Conservation (phyloP, 2,888 invertebrate species). For the Mimachlamys varia region DNA sequence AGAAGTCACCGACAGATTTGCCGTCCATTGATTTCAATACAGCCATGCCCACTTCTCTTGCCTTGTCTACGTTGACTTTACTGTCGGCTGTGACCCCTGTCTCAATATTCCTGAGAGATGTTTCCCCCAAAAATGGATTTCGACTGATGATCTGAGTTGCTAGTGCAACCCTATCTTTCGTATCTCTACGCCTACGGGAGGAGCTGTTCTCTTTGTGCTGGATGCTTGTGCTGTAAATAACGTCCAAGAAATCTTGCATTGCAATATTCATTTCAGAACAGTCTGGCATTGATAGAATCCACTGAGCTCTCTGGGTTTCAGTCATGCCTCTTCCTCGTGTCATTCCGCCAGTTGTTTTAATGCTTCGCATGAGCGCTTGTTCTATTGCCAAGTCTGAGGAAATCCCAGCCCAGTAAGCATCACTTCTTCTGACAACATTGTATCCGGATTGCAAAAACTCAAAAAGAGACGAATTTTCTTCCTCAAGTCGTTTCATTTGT, state of each 20-base stretch:
- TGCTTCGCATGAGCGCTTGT: slow-evolving; percentile 60
- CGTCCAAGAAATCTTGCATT: slow-evolving; percentile 43
- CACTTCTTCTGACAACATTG: slow-evolving; percentile 42
- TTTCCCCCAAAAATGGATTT: slow-evolving; percentile 13
- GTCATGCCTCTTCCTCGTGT: slow-evolving; percentile 60
- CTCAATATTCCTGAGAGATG: slow-evolving; percentile 41
- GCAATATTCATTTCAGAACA: slow-evolving; percentile 45
- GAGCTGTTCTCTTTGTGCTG: slow-evolving; percentile 8
- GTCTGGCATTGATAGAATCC: slow-evolving; percentile 46
- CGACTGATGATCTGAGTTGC: neutral
- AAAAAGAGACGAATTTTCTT: neutral
- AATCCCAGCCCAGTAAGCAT: slow-evolving; percentile 50
- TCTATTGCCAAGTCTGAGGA: slow-evolving; percentile 52
- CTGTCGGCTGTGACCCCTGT: slow-evolving; percentile 37
- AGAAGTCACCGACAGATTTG: neutral
- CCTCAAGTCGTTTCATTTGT: slow-evolving; percentile 43
- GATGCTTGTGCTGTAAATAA: slow-evolving; percentile 38
- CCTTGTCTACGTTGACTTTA: slow-evolving; percentile 41
- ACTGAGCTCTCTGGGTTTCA: slow-evolving; percentile 52
- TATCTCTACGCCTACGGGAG: neutral
- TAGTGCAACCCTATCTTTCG: neutral
- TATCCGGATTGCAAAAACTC: neutral
- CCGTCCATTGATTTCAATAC: slow-evolving; percentile 11
- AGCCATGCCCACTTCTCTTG: neutral
- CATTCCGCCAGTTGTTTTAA: slow-evolving; percentile 61